A percentile compares a stretch with the other conserved stretches of the same genome.
Evolutionary conservation across 2,888 invertebrate species (phyloP).

Genomic region (Heliconius cydno): DNA sequence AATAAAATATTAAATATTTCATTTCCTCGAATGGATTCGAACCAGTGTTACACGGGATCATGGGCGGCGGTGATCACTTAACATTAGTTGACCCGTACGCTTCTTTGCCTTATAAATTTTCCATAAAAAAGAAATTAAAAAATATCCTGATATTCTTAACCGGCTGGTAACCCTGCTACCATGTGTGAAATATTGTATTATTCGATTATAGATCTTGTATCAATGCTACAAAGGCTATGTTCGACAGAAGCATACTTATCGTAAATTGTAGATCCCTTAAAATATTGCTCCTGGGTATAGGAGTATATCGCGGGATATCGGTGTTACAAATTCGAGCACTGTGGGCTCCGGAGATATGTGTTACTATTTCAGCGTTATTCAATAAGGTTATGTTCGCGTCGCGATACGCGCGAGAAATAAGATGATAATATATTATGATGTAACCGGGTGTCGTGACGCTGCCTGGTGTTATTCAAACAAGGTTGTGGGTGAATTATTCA

Average conservation of each 20-base stretch:
- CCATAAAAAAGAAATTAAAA: background rate
- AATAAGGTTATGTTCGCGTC: background rate
- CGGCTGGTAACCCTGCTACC: background rate
- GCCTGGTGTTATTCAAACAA: background rate
- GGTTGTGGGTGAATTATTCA: background rate
- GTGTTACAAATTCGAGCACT: slow-evolving; percentile 19
- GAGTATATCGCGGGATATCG: background rate
- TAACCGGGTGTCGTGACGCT: background rate
- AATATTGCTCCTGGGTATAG: slow-evolving; percentile 4
- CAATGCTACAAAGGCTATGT: background rate
- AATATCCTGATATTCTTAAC: background rate
- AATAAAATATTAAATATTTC: too few relatives aligned
- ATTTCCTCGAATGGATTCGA: too few relatives aligned
- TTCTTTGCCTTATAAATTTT: too few relatives aligned
- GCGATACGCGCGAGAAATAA: background rate
- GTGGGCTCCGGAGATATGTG: slow-evolving; percentile 1
- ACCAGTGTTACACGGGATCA: too few relatives aligned
- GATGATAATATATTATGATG: background rate
- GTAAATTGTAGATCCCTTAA: slow-evolving; percentile 24
- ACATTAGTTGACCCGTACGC: too few relatives aligned
- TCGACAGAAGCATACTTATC: background rate
- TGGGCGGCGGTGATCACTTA: too few relatives aligned
- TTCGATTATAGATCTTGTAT: slow-evolving; percentile 9
- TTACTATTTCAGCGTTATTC: slow-evolving; percentile 10
- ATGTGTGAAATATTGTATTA: background rate